Evolutionary conservation across 2,888 invertebrate species (phyloP), one percentile per base, ranked within the genome.

Genomic region (Cantharis flavilabris): DNA sequence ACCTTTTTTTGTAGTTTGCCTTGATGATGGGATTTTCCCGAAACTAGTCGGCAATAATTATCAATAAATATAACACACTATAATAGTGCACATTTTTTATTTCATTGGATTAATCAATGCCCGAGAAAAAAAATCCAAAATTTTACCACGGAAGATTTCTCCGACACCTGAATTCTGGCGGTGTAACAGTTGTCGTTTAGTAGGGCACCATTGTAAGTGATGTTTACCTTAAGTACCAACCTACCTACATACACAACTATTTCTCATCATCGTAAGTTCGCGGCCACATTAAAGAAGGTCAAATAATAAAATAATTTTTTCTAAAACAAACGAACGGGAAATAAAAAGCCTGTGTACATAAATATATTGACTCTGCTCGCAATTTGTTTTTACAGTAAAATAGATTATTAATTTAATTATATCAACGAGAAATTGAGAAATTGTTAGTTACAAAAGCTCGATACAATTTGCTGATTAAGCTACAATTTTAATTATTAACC

Each of bases 151-250:
- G 23, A 10, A 67, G 23, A 67, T 67, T 67, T 67, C 65, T 67
- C 65, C 9, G 65, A 23, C 65, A 67, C 65, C 65, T 67, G 23
- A 13, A 23, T 23, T 67, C 26, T 23, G 65, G n/a, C 65, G 18
- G 65, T 67, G 65, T 67, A 67, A 67, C 65, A 67, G 65, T 67
- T 67, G 20, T 23, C 65, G 18, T 67, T 67, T 67, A 67, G 65
- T 67, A 67, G 65, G 65, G 65, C 65, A 67, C n/a, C 65, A 67
- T 67, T 67, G 20, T 67, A 23, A 7, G 49, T 7, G 49, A 13
- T 67, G 26, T 26, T 14, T 67, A 67, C 65, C 65, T 67, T 67
- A 67, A 67, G 65, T 67, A 67, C 65, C 13, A 26, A 67, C 23
- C 13, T 67, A 67, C 65, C 26, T 26, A 67, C 65, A 49, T 67